Base-by-base conservation (phyloP, 1,140 invertebrate genomes). In the Heliothis subflexa region DNA sequence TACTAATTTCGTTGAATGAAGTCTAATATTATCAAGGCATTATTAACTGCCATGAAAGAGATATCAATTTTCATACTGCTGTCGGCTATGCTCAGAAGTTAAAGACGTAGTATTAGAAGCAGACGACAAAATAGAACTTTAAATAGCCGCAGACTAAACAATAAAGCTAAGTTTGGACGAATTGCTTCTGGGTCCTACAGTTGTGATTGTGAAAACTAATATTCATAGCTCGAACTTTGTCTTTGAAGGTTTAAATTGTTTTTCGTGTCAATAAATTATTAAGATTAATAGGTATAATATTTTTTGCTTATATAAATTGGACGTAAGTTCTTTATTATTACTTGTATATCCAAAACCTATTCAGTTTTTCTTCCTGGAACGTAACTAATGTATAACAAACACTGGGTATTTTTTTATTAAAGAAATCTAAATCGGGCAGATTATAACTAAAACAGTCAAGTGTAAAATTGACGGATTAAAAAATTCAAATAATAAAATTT, bases 181-280 rank as follows among this genome's bases (percentile, higher is more conserved):
- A 11, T 18, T 21, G 40, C 33, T 47, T 7, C 40, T 45, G 40
- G 40, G 25, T 25, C 33, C 33, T 25, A 16, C 16, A 64, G 33
- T 64, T 28, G 61, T 45, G 28, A 47, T 64, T 47, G 61, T 64
- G 61, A 16, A 45, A 64, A 47, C 61, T 64, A 64, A 64, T 40
- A 40, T 64, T 45, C n/a, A 64, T 47, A 18, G 40, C 45, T 64
- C 16, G 61, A 64, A 64, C 14, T 64, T 64, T 45, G 11, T 12
- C 61, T 12, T 47, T 4, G 54, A 40, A 7, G 33, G 33, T 9
- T 40, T 40, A 40, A 40, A 40, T 40, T 40, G 33, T 40, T 9
- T 5, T 9, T 5, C 5, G 33, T 40, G 0, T 40, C 33, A 40
- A 40, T 40, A 40, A 5, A 40, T 40, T 7, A 40, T 40, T 40